Base-by-base conservation (phyloP, 2,113 vertebrate species). In the Eurystomus gularis region DNA sequence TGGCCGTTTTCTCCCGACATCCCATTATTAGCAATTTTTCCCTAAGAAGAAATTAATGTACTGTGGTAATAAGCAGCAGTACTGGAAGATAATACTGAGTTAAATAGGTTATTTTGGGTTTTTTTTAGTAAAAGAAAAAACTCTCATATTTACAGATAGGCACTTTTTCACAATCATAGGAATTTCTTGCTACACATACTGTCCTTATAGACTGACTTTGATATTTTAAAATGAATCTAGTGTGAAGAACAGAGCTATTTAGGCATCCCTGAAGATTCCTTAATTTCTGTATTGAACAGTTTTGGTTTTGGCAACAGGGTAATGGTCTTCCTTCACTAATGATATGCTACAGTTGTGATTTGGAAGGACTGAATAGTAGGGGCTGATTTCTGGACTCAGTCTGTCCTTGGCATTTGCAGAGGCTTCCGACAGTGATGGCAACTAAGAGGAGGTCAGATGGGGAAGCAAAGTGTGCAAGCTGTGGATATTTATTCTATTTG, bases 401-500 rank as follows among this genome's bases (percentile, higher is more conserved):
- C 48, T 62, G 35, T 64, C n/a, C 25, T 35, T 60, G 40, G n/a
- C 26, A 35, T 75, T 39, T 39, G 21, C 37, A 51, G 79, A 48
- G 54, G 51, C 80, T 90, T 61, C 42, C n/a, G 58, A 54, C 35
- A 49, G 52, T 71, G 86, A 39, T 57, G 51, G 81, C 72, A 71
- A 51, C 81, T 73, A 85, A 68, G 51, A 46, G 62, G 51, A 68
- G 51, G 51, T 46, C 51, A 37, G 25, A 46, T 46, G 55, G 46
- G 54, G 81, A 57, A 94, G 65, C 46, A 91, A 44, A 58, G 73
- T 82, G 79, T 71, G 62, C 65, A 64, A 91, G 72, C 76, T 51
- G 62, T 88, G 62, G 65, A 21, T 48, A 69, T 51, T 86, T 96
- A 96, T 95, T 96, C 95, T 94, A 95, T 97, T 97, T 90, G 95